These are phyloP conservation scores for Oncorhynchus masou DNA, from an alignment of 2,113 vertebrate genomes.

Conservation along the genomic window DNA sequence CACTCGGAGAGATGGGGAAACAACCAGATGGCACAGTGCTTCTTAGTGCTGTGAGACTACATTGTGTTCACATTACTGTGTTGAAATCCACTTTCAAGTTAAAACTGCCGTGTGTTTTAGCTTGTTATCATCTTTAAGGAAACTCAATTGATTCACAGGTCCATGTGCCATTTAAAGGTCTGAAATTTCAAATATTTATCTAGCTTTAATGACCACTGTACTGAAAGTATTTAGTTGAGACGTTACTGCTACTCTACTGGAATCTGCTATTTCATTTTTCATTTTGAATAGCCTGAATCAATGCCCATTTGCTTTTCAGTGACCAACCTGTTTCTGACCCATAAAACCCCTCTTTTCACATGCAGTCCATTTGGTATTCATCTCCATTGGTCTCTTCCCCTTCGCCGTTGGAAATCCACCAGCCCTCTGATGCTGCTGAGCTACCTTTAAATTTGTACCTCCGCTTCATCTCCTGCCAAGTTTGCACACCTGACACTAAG, in stretches of 20 bases:
- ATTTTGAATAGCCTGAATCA: too few species aligned
- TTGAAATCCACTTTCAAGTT: constrained; percentile 33
- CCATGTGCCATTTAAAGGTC: too few species aligned
- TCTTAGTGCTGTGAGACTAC: constrained; percentile 1
- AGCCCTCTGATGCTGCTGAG: not conserved
- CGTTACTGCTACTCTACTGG: too few species aligned
- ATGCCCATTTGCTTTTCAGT: not conserved
- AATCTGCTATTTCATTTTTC: too few species aligned
- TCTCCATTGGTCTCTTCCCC: not conserved
- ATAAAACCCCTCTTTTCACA: not conserved
- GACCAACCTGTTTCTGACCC: not conserved
- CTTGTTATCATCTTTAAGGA: too few species aligned
- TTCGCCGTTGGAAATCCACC: not conserved
- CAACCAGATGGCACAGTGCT: constrained; percentile 54
- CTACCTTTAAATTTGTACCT: not conserved
- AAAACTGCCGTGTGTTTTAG: too few species aligned
- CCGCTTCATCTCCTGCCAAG: not conserved
- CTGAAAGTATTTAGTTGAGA: too few species aligned
- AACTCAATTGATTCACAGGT: too few species aligned
- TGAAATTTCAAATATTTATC: too few species aligned
- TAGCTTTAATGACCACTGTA: too few species aligned
- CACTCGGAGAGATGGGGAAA: constrained; percentile 45
- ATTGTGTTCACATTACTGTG: constrained; percentile 58
- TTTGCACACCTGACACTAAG: not conserved
- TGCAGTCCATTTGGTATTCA: not conserved